These are phyloP conservation scores for Synanthedon tipuliformis DNA, from an alignment of 2,888 invertebrate species.

Conservation along the genomic window DNA sequence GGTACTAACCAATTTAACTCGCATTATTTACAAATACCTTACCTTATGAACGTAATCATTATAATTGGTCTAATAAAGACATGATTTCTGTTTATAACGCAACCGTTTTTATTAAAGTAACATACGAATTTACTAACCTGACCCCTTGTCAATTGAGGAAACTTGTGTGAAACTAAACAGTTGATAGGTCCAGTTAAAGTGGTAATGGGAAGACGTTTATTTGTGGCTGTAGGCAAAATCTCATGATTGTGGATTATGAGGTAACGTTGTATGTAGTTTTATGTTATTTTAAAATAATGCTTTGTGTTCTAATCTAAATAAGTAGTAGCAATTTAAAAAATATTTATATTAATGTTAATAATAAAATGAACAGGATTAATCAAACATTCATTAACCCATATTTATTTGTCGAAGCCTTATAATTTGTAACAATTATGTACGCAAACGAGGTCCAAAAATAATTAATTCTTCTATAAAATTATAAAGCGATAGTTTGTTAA, in stretches of 20 bases:
- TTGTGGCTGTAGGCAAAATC: conserved; percentile 41
- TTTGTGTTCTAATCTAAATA: too few species aligned
- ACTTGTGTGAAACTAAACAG: too few species aligned
- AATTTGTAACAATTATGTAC: too few species aligned
- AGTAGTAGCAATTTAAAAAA: too few species aligned
- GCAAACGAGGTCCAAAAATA: too few species aligned
- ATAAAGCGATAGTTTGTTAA: too few species aligned
- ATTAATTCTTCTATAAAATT: too few species aligned
- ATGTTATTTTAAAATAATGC: background rate
- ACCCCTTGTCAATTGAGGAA: conserved; percentile 8
- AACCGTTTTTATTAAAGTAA: conserved; percentile 25
- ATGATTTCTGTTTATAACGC: conserved; percentile 39
- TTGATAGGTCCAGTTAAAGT: conserved; percentile 18
- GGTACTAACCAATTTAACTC: conserved; percentile 4
- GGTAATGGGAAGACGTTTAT: conserved; percentile 24
- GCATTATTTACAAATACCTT: conserved; percentile 8
- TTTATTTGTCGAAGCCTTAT: too few species aligned
- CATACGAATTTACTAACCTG: conserved; percentile 21
- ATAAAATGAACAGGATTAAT: too few species aligned
- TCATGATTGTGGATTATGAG: conserved; percentile 37
- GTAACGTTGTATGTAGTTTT: conserved; percentile 12
- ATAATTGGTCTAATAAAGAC: conserved; percentile 50
- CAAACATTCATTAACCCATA: too few species aligned
- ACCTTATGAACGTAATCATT: conserved; percentile 32
- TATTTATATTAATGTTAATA: too few species aligned